These are phyloP conservation scores for Drosophila formosana DNA, from an alignment of 2,888 invertebrate genomes.

Conservation along the genomic window DNA sequence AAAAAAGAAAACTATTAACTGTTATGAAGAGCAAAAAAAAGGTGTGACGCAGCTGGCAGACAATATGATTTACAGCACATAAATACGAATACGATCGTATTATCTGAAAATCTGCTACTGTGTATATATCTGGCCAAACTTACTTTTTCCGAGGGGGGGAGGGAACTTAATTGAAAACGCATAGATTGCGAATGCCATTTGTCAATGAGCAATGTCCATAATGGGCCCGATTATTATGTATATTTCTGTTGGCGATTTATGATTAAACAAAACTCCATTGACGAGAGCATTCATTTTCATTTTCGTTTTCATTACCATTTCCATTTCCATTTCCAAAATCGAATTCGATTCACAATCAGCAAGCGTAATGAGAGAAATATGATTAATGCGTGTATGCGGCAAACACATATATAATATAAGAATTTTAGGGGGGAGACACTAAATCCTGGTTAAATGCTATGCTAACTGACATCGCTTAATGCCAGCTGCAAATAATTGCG, in stretches of 20 bases:
- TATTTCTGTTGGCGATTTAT: constrained; percentile 39
- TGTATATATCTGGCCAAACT: background rate
- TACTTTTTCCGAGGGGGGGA: background rate
- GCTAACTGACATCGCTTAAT: constrained; percentile 67
- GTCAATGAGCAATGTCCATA: constrained; percentile 36
- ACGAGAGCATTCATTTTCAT: constrained; percentile 26
- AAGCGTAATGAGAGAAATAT: constrained; percentile 54
- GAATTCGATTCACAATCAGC: constrained; percentile 23
- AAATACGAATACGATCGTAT: background rate
- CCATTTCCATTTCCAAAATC: constrained; percentile 10
- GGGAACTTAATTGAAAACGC: constrained; percentile 35
- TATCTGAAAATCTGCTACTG: background rate
- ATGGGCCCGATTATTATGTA: constrained; percentile 48
- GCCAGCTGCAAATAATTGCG: constrained; percentile 78
- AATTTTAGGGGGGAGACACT: constrained; percentile 16
- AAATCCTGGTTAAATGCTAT: constrained; percentile 63
- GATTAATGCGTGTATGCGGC: constrained; percentile 44
- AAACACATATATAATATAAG: background rate
- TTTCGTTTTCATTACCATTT: constrained; percentile 16
- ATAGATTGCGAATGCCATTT: constrained; percentile 17
- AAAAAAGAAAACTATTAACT: constrained; percentile 2
- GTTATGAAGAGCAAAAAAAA: background rate
- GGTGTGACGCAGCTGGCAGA: background rate
- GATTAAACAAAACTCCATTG: constrained; percentile 44
- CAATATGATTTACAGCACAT: background rate